These are phyloP conservation scores for Tetramorium parvispinum DNA, from an alignment of 1,140 invertebrate species.

Conservation along the genomic window DNA sequence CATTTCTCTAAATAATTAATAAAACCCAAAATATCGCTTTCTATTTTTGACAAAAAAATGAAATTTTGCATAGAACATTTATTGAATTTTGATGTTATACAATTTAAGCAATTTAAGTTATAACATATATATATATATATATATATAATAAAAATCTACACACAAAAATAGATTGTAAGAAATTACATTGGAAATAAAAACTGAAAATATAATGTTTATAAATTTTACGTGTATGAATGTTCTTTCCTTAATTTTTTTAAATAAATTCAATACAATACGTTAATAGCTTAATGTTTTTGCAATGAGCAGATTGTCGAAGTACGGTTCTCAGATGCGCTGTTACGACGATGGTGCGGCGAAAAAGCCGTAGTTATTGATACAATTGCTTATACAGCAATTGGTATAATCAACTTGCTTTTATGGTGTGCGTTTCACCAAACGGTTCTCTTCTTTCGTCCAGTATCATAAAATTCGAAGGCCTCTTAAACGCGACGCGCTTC, in stretches of 20 bases:
- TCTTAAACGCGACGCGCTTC: conserved; percentile 12
- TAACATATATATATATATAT: no score
- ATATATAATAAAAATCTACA: no score
- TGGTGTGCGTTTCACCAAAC: conserved; percentile 40
- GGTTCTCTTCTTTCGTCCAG: conserved; percentile 25
- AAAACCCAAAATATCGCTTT: background rate
- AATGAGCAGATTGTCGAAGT: background rate
- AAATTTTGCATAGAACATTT: background rate
- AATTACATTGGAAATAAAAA: background rate
- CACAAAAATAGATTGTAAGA: background rate
- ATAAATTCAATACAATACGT: background rate
- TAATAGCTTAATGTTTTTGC: conserved; percentile 10
- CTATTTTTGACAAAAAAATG: no score
- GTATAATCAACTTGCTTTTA: conserved; percentile 49
- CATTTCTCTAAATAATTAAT: background rate
- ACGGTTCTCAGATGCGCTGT: background rate
- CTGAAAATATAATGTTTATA: background rate
- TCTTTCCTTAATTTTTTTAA: background rate
- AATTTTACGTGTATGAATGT: background rate
- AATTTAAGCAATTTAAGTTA: background rate
- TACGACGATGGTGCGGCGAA: background rate
- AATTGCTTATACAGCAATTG: conserved; percentile 34
- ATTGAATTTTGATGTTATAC: background rate
- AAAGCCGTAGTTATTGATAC: conserved; percentile 36
- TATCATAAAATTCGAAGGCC: conserved; percentile 35